Evolutionary conservation across 2,797 vertebrate genomes (phyloP).

Genomic region (Melanotaenia pygmaea): DNA sequence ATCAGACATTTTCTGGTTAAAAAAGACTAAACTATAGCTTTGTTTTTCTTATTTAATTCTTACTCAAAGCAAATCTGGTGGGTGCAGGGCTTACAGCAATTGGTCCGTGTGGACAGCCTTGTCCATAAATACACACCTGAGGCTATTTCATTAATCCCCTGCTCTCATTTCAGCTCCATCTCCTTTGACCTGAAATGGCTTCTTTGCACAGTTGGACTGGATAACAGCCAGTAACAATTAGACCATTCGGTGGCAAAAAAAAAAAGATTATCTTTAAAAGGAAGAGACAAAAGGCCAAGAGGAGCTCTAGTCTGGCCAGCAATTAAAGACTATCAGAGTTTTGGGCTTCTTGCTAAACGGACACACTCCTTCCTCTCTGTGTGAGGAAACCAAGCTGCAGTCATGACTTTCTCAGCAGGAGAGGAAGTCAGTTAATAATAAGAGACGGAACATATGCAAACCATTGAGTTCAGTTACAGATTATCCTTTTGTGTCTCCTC

Average conservation of each 20-base stretch:
- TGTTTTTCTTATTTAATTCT: conserved; percentile 12
- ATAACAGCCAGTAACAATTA: conserved; percentile 60
- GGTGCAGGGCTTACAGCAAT: not conserved
- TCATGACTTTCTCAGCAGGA: conserved; percentile 37
- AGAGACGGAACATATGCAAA: conserved; percentile 14
- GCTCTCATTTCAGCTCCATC: conserved; percentile 36
- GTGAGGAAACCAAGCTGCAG: conserved; percentile 16
- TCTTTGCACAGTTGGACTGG: conserved; percentile 41
- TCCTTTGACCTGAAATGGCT: conserved; percentile 16
- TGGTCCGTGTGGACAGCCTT: conserved; percentile 8
- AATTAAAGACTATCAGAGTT: conserved; percentile 48
- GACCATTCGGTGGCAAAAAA: conserved; percentile 1
- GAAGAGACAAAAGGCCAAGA: conserved; percentile 22
- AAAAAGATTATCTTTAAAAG: not conserved
- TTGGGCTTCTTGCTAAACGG: conserved; percentile 53
- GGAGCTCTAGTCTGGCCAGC: conserved; percentile 21
- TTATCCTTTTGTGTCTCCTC: not conserved
- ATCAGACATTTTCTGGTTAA: conserved; percentile 26
- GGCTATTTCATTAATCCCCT: conserved; percentile 38
- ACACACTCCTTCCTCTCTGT: conserved; percentile 10
- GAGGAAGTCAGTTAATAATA: conserved; percentile 38
- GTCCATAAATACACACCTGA: conserved; percentile 28
- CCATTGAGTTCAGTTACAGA: not conserved
- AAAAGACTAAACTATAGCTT: conserved; percentile 4
- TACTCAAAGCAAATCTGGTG: conserved; percentile 4